Conservation (phyloP, 2,113 vertebrate genomes). For the Nymphicus hollandicus region DNA sequence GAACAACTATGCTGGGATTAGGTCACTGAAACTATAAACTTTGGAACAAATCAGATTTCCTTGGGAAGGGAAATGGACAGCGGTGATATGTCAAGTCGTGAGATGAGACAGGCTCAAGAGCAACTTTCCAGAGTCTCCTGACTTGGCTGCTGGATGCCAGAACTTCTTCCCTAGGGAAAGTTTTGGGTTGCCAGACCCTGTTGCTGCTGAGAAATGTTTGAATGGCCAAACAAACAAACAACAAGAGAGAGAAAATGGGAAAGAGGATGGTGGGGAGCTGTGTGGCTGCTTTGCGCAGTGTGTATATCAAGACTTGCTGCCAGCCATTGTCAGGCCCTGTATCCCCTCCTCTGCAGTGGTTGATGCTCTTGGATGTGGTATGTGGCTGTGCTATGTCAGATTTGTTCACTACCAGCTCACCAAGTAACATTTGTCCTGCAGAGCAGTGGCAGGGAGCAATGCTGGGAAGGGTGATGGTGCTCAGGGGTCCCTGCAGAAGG, state of each 20-base stretch:
- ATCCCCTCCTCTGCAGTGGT: rapidly evolving
- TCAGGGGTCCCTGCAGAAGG: neutral
- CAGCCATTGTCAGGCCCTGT: neutral
- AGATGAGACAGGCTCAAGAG: conserved; percentile 30
- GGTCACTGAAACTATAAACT: conserved; percentile 61
- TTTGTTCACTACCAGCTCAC: neutral
- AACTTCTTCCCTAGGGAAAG: conserved; percentile 51
- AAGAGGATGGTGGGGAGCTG: no score
- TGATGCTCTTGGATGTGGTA: neutral
- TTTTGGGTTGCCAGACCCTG: conserved; percentile 27
- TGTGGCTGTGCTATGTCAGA: rapidly evolving
- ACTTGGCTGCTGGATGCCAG: conserved; percentile 39
- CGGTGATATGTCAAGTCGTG: conserved; percentile 8
- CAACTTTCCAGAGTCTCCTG: conserved; percentile 62
- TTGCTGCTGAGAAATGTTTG: neutral
- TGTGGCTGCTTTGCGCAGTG: rapidly evolving
- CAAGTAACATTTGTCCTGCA: rapidly evolving
- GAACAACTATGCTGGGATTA: conserved; percentile 63
- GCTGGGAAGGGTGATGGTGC: neutral
- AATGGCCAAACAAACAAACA: conserved; percentile 22
- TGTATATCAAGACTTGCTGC: neutral
- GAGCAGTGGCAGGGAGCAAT: rapidly evolving
- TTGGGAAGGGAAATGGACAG: conserved; percentile 53
- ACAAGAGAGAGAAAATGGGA: neutral
- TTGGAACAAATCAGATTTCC: conserved; percentile 60